Evolutionary conservation across 2,888 invertebrate species (phyloP).

Genomic region (Agriopis marginaria): DNA sequence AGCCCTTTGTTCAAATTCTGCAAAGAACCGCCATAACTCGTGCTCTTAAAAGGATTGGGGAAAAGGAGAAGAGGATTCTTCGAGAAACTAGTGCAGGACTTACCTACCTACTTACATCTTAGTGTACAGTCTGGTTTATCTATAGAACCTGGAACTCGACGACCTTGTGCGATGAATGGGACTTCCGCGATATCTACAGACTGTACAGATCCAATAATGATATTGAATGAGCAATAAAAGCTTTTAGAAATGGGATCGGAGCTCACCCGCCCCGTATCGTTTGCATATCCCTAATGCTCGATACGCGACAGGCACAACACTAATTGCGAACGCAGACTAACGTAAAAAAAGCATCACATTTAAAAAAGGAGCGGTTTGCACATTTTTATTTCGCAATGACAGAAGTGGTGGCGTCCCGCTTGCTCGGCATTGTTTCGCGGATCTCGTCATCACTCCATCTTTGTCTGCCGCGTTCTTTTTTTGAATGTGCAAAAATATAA

Average conservation of each 20-base stretch:
- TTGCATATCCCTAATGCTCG: conserved; percentile 79
- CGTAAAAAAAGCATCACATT: conserved; percentile 84
- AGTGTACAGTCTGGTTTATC: conserved; percentile 51
- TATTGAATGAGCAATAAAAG: conserved; percentile 67
- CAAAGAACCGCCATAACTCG: conserved; percentile 68
- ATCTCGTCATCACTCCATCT: conserved; percentile 84
- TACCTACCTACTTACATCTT: conserved; percentile 39
- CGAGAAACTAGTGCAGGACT: conserved; percentile 51
- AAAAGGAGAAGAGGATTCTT: conserved; percentile 64
- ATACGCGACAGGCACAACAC: conserved; percentile 79
- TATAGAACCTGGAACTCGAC: conserved; percentile 53
- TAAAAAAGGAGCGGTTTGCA: conserved; percentile 83
- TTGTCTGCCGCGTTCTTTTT: conserved; percentile 83
- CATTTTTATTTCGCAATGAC: conserved; percentile 85
- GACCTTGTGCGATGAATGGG: conserved; percentile 72
- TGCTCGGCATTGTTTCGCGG: conserved; percentile 76
- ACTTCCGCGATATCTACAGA: conserved; percentile 69
- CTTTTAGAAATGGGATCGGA: conserved; percentile 60
- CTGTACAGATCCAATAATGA: conserved; percentile 55
- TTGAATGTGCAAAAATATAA: conserved; percentile 86
- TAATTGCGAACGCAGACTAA: conserved; percentile 86
- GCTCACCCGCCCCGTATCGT: conserved; percentile 60
- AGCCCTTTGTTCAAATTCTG: conserved; percentile 67
- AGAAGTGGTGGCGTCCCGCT: conserved; percentile 79
- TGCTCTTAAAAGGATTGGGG: conserved; percentile 73